Percentiles rank a stretch among this genome's conserved stretches.
Evolutionary conservation across 2,888 invertebrate genomes (phyloP).

Genomic region (Volucella bombylans): DNA sequence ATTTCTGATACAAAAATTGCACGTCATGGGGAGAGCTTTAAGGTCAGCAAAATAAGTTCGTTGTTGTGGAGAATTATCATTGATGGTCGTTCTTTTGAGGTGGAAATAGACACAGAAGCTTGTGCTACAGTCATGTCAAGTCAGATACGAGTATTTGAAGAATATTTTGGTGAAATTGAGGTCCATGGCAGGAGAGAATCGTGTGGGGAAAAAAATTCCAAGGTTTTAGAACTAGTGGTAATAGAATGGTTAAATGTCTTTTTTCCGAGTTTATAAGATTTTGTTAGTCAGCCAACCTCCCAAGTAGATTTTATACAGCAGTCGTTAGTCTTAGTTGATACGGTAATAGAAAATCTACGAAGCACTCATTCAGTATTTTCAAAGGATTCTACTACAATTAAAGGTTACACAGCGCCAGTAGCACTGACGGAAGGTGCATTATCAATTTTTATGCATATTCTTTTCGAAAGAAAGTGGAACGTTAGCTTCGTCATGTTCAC

Average conservation of each 20-base stretch:
- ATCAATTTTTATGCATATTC: constrained; percentile 54
- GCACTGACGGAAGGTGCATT: constrained; percentile 23
- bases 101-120: constrained; percentile 40
- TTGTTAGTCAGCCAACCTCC: too few species aligned
- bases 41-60: constrained; percentile 21
- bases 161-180: too few species aligned
- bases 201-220: too few species aligned
- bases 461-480: constrained; percentile 40
- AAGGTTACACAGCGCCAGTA: constrained; percentile 20
- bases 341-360: too few species aligned
- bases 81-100: constrained; percentile 22
- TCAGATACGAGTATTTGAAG: constrained; percentile 12
- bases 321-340: too few species aligned
- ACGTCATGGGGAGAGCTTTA: not conserved
- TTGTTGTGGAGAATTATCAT: constrained; percentile 17
- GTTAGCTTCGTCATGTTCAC: not conserved
- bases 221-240: too few species aligned
- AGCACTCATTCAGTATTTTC: constrained; percentile 8
- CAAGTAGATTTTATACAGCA: too few species aligned
- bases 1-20: too few species aligned
- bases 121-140: too few species aligned
- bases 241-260: too few species aligned
- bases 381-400: constrained; percentile 25
- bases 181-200: too few species aligned
- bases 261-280: too few species aligned